Percentiles rank a stretch among this genome's conserved stretches.
These are phyloP conservation scores for Botia kubotai DNA, from an alignment of 2,797 vertebrate species.

Conservation along the genomic window DNA sequence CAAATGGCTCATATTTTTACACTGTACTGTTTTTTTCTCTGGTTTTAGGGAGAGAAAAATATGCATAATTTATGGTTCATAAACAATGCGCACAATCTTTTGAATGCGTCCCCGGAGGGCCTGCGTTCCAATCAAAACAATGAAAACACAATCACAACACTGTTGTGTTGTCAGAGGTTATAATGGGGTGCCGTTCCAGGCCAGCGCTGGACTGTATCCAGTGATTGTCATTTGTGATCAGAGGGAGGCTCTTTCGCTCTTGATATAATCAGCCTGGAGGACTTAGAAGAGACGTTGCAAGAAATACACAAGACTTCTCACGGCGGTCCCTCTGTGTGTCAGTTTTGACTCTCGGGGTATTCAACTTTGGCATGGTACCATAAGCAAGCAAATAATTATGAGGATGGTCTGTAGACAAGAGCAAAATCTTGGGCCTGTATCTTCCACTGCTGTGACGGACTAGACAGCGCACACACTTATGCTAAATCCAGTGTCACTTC, in stretches of 20 bases:
- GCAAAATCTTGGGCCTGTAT: neutral
- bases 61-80: constrained; percentile 70
- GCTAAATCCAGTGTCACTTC: neutral
- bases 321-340: constrained; percentile 26
- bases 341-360: constrained; percentile 44
- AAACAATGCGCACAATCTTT: constrained; percentile 62
- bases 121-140: constrained; percentile 70
- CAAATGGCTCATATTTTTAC: constrained; percentile 20
- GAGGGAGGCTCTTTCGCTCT: constrained; percentile 58
- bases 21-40: constrained; percentile 48
- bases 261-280: constrained; percentile 57
- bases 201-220: constrained; percentile 61
- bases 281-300: constrained; percentile 55
- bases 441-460: neutral
- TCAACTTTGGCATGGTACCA: constrained; percentile 55
- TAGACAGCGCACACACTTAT: neutral
- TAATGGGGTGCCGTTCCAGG: constrained; percentile 63
- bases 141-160: constrained; percentile 66
- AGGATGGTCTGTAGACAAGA: neutral
- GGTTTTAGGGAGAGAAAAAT: constrained; percentile 62
- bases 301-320: constrained; percentile 47
- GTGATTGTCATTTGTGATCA: constrained; percentile 63
- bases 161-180: constrained; percentile 57
- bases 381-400: constrained; percentile 37
- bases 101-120: constrained; percentile 62